phyloP scores from a whole-genome alignment of 30 jellyfish, hydroid and myxozoan species.

The Rhopilema esculentum region DNA sequence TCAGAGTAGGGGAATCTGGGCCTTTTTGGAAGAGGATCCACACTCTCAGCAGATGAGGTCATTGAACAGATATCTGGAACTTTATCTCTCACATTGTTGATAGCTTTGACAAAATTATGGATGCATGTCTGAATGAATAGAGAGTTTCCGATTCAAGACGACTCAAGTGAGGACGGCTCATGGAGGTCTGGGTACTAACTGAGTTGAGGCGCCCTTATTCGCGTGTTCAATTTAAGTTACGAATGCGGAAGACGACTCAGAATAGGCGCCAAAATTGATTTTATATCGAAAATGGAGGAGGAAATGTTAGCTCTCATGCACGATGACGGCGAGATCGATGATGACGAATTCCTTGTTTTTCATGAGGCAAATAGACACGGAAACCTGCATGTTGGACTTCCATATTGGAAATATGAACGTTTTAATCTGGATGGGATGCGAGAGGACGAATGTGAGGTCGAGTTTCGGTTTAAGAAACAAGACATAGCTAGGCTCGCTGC shows the following conservation, averaged over 20 bases:
- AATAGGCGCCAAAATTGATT: slow-evolving; percentile 27
- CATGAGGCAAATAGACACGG: slow-evolving; percentile 28
- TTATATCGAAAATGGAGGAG: background rate
- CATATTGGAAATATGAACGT: slow-evolving; percentile 54
- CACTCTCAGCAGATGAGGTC: background rate
- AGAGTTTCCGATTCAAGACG: background rate
- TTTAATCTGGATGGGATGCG: slow-evolving; percentile 29
- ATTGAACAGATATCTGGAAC: background rate
- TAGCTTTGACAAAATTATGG: slow-evolving; percentile 4
- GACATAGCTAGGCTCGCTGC: slow-evolving; percentile 23
- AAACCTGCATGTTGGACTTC: slow-evolving; percentile 14
- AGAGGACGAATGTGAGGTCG: slow-evolving; percentile 52
- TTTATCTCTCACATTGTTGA: slow-evolving; percentile 9
- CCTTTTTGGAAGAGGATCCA: background rate
- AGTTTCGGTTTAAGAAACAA: slow-evolving; percentile 28
- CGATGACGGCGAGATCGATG: slow-evolving; percentile 29
- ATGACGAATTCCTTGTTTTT: slow-evolving; percentile 10
- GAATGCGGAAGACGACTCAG: slow-evolving; percentile 12
- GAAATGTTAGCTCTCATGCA: slow-evolving; percentile 14
- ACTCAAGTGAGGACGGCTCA: background rate
- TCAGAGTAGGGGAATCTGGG: slow-evolving; percentile 15
- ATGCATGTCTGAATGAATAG: no score
- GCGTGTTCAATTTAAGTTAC: background rate
- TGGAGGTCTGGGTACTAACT: background rate
- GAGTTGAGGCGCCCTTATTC: background rate